A percentile compares a stretch with the other conserved stretches of the same genome.
Conservation (phyloP, 2,113 vertebrate genomes). For the Cebus imitator region DNA sequence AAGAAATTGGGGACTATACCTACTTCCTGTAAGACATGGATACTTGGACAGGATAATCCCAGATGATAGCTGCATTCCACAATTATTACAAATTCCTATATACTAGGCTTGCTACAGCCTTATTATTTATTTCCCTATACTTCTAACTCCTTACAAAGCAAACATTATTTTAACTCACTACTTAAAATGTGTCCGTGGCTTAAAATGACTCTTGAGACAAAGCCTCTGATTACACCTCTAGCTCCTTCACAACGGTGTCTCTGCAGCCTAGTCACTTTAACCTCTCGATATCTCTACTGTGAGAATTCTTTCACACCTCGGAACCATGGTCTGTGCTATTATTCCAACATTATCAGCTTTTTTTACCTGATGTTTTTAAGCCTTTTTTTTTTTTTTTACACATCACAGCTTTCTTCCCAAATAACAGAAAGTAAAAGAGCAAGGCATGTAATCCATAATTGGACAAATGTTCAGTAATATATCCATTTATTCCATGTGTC, state of each 20-base stretch:
- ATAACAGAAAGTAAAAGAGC: neutral
- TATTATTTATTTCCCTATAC: neutral
- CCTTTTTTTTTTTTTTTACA: slow-evolving; percentile 23
- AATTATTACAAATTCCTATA: neutral
- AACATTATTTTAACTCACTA: neutral
- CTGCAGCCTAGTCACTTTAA: neutral
- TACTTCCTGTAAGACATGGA: neutral
- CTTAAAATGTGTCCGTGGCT: neutral
- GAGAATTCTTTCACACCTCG: neutral
- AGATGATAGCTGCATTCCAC: neutral
- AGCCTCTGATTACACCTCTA: neutral
- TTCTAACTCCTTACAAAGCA: neutral
- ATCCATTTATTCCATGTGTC: neutral
- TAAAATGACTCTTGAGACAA: neutral
- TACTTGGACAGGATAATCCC: neutral
- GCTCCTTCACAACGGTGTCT: neutral
- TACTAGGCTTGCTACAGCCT: neutral
- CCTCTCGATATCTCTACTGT: neutral
- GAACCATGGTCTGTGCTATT: neutral
- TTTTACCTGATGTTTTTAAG: neutral
- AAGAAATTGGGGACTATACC: neutral
- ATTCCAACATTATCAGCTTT: neutral
- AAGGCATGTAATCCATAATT: neutral
- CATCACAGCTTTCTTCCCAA: neutral
- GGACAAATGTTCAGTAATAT: neutral